A percentile compares a stretch with the other conserved stretches of the same genome.
Evolutionary conservation across 2,113 vertebrate genomes (phyloP).

Genomic region (Malurus cyaneus): DNA sequence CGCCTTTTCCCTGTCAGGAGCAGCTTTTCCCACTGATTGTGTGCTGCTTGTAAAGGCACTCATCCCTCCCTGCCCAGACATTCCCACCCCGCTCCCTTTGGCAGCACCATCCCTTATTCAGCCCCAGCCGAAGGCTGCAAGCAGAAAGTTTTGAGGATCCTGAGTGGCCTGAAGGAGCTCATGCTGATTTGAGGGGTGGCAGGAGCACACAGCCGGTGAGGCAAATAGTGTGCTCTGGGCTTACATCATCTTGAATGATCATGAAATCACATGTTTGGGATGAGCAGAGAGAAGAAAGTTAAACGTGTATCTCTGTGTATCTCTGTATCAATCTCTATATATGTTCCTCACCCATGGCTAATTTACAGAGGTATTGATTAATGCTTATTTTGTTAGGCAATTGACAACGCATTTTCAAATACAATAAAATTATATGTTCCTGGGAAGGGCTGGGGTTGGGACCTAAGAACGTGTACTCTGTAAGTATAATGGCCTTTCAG

Average conservation of each 20-base stretch:
- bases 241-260: neutral
- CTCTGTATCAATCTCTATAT: neutral
- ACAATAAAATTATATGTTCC: neutral
- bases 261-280: neutral
- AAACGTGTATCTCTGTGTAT: rapidly evolving
- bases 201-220: neutral
- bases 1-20: neutral
- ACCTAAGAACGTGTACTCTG: neutral
- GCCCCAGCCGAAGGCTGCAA: neutral
- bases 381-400: neutral
- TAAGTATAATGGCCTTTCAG: neutral
- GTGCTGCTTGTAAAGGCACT: neutral
- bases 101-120: neutral
- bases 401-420: neutral
- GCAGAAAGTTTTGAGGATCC: neutral
- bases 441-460: neutral
- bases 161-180: neutral
- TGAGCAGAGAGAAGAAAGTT: neutral
- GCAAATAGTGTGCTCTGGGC: neutral
- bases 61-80: neutral
- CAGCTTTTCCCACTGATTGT: neutral
- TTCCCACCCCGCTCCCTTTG: neutral
- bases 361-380: neutral
- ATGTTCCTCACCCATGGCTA: neutral
- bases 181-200: neutral